Conservation (phyloP, 2,888 invertebrate genomes). For the Priocnemis perturbator region DNA sequence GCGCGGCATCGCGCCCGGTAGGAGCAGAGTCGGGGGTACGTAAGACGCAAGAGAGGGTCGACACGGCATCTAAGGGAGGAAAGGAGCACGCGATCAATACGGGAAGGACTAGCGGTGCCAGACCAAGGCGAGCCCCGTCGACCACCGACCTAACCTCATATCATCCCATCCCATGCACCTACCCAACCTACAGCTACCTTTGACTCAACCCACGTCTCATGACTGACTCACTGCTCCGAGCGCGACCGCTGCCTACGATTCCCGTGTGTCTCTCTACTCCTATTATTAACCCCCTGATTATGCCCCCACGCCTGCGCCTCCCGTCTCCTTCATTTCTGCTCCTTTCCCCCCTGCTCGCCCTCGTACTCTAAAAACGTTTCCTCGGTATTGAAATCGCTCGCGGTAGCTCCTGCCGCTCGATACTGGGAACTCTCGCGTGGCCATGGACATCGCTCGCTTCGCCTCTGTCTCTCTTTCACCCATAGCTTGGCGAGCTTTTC, state of each 20-base stretch:
- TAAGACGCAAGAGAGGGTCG: slow-evolving; percentile 59
- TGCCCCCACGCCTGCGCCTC: not conserved
- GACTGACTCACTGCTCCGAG: slow-evolving; percentile 57
- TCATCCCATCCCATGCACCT: slow-evolving; percentile 67
- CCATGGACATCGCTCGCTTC: too few relatives aligned
- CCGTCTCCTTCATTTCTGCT: not conserved
- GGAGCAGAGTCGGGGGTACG: not conserved
- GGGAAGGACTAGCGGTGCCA: slow-evolving; percentile 74
- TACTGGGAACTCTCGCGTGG: not conserved
- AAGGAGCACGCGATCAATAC: slow-evolving; percentile 74
- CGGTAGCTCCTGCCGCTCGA: too few relatives aligned
- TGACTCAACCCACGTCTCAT: slow-evolving; percentile 56
- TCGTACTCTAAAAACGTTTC: not conserved
- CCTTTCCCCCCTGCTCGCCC: not conserved
- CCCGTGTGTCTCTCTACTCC: slow-evolving; percentile 44
- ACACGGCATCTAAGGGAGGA: slow-evolving; percentile 70
- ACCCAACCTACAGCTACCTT: slow-evolving; percentile 62
- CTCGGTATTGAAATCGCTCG: not conserved
- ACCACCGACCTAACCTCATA: slow-evolving; percentile 69
- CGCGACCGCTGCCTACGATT: slow-evolving; percentile 28
- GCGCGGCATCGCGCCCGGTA: too few relatives aligned
- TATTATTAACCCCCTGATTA: slow-evolving; percentile 32
- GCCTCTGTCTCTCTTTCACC: not conserved
- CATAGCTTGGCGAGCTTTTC: too few relatives aligned
- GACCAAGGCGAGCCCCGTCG: slow-evolving; percentile 72